These are phyloP conservation scores for Panthera uncia DNA, from an alignment of 2,113 vertebrate species.

Conservation along the genomic window DNA sequence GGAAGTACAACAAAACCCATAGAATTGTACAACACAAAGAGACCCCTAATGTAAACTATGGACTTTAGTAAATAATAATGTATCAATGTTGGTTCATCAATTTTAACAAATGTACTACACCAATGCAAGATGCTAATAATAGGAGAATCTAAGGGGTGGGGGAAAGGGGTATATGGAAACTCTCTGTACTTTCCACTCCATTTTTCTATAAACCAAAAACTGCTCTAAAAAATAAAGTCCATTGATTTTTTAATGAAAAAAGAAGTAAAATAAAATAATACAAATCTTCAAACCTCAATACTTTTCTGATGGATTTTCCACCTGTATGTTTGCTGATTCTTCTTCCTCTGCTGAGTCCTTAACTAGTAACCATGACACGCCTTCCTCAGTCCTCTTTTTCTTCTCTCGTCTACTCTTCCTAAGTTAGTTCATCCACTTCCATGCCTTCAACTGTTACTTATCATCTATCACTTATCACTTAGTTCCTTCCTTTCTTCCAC, in stretches of 20 bases:
- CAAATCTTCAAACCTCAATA: background rate
- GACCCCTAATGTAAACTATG: background rate
- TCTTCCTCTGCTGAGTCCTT: background rate
- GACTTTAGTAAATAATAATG: background rate
- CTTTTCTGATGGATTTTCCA: background rate
- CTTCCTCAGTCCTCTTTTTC: background rate
- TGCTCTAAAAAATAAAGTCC: background rate
- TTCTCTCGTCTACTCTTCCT: background rate
- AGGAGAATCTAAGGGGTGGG: background rate
- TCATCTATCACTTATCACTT: background rate
- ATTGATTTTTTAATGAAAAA: background rate
- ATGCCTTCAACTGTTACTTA: background rate
- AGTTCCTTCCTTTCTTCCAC: background rate
- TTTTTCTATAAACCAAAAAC: background rate
- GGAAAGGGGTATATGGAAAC: background rate
- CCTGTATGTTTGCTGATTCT: background rate
- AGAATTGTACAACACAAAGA: background rate
- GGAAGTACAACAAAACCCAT: background rate
- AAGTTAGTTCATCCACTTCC: background rate
- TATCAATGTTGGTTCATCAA: background rate
- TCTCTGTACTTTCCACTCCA: background rate
- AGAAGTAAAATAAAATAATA: background rate
- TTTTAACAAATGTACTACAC: background rate
- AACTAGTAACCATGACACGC: background rate
- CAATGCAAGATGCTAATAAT: background rate